Percentiles rank a stretch among this genome's conserved stretches.
Conservation (phyloP, 92 coral and sea anemone species). For the Pocillopora grandis region DNA sequence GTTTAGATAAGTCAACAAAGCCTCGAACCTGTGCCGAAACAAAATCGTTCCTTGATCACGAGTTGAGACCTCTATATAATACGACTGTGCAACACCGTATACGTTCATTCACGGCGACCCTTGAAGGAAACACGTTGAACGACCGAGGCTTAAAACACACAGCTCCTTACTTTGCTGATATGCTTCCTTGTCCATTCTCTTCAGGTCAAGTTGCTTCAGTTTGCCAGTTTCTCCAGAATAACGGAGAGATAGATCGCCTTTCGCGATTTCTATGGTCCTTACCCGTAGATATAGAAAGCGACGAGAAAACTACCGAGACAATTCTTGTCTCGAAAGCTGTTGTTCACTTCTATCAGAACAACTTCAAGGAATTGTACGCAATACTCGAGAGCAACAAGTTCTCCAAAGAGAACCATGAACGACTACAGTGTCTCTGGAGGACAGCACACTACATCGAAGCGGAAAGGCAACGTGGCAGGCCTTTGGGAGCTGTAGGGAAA, state of each 20-base stretch:
- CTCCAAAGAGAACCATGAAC: constrained; percentile 78
- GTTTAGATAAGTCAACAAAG: constrained; percentile 74
- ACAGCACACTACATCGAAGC: constrained; percentile 95
- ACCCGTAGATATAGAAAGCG: constrained; percentile 74
- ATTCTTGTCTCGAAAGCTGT: constrained; percentile 88
- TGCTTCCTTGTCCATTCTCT: constrained; percentile 92
- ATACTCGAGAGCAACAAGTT: constrained; percentile 80
- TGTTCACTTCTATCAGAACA: constrained; percentile 82
- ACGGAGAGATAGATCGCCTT: constrained; percentile 87
- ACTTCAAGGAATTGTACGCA: constrained; percentile 84
- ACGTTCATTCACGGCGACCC: constrained; percentile 5
- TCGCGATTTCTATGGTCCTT: constrained; percentile 96
- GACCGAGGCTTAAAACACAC: neutral
- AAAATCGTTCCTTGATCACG: constrained; percentile 37
- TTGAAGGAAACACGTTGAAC: constrained; percentile 17
- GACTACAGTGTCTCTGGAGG: constrained; percentile 87
- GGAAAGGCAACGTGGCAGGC: constrained; percentile 84
- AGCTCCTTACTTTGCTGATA: constrained; percentile 17
- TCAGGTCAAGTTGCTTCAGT: constrained; percentile 83
- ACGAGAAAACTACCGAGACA: constrained; percentile 75
- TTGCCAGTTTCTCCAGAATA: constrained; percentile 87
- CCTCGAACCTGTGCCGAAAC: constrained; percentile 66
- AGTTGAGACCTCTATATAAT: constrained; percentile 29
- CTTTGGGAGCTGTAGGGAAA: constrained; percentile 94
- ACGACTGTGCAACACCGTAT: neutral